These are phyloP conservation scores for Piscicola geometra DNA, from an alignment of 2,888 invertebrate species.

Conservation along the genomic window DNA sequence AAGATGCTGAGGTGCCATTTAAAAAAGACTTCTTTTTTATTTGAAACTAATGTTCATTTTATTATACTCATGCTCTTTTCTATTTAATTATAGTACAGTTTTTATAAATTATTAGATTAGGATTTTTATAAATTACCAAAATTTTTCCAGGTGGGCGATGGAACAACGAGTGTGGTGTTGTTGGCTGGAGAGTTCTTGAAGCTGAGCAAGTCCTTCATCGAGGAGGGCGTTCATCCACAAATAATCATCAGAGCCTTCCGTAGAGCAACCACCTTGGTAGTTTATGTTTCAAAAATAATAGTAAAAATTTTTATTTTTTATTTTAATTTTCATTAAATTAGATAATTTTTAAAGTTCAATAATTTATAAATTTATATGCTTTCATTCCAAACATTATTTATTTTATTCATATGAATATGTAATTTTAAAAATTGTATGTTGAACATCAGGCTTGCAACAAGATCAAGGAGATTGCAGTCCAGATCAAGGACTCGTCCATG, in stretches of 20 bases:
- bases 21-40: no score
- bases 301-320: no score
- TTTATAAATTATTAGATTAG: slow-evolving; percentile 11
- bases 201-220: slow-evolving; percentile 86
- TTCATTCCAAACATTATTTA: no score
- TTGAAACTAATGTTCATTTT: no score
- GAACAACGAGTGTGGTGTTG: slow-evolving; percentile 93
- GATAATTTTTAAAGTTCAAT: no score
- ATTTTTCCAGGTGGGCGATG: slow-evolving; percentile 83
- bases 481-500: slow-evolving; percentile 50
- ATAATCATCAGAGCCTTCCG: slow-evolving; percentile 84
- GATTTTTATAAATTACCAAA: background rate
- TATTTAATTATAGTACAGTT: no score
- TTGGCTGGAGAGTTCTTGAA: slow-evolving; percentile 91
- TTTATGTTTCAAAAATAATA: slow-evolving; percentile 7
- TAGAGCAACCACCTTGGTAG: slow-evolving; percentile 69
- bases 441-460: slow-evolving; percentile 69
- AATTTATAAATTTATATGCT: no score
- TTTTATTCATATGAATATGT: no score
- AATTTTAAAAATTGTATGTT: no score
- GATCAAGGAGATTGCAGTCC: slow-evolving; percentile 75
- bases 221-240: slow-evolving; percentile 93
- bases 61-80: background rate
- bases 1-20: slow-evolving; percentile 83
- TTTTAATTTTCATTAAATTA: no score